Percentiles rank a stretch among this genome's conserved stretches.
Conservation (phyloP, 2,113 vertebrate genomes). For the Corydoras sp. region DNA sequence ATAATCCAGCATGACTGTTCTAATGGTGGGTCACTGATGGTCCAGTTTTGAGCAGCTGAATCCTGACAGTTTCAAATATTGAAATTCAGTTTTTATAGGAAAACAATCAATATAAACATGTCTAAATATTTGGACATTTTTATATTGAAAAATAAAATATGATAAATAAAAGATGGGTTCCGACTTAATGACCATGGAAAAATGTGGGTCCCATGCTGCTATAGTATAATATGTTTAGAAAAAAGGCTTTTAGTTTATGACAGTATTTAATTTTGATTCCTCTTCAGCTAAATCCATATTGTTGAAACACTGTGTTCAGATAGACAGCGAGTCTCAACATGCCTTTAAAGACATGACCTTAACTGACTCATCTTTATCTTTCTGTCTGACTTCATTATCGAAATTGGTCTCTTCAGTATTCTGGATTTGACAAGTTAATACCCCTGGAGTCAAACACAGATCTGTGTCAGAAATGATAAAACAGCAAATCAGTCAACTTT, state of each 20-base stretch:
- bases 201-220: not conserved
- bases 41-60: no score
- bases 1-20: no score
- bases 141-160: no score
- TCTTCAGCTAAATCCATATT: not conserved
- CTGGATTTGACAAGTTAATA: not conserved
- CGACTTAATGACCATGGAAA: no score
- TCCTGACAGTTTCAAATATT: no score
- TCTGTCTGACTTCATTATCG: conserved; percentile 1
- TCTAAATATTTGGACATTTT: no score
- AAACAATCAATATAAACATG: no score
- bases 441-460: not conserved
- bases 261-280: no score
- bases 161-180: no score
- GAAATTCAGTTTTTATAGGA: no score
- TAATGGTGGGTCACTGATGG: no score
- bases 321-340: not conserved
- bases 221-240: not conserved
- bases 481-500: not conserved
- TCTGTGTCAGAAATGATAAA: not conserved
- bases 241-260: not conserved
- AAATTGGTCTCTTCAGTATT: not conserved
- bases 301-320: not conserved
- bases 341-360: not conserved
- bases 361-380: not conserved